Conservation (phyloP, 64 coral and sea anemone genomes). For the Actinia equina region DNA sequence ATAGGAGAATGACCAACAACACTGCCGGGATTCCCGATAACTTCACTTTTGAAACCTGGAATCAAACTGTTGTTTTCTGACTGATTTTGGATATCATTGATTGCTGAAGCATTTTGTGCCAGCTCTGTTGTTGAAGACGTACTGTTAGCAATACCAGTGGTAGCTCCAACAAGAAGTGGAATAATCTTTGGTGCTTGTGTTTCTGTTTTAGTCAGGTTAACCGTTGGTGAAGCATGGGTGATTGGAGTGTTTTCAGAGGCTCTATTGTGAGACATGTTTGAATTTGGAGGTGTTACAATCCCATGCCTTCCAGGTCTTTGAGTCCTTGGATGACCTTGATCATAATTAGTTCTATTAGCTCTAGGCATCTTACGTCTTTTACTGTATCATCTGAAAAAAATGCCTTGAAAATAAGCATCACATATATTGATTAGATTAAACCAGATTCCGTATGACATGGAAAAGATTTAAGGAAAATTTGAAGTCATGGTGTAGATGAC, state of each 20-base stretch:
- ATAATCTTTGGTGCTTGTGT: neutral
- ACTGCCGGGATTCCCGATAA: neutral
- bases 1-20: neutral
- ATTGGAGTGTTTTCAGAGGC: neutral
- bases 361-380: constrained; percentile 7
- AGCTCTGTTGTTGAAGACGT: neutral
- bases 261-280: neutral
- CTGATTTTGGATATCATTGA: neutral
- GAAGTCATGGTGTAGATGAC: too few relatives aligned
- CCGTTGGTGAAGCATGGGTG: neutral
- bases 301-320: neutral
- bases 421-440: neutral
- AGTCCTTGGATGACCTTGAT: neutral
- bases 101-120: neutral
- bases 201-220: neutral
- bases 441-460: neutral
- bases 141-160: neutral
- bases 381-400: neutral
- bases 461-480: too few relatives aligned
- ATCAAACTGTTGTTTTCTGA: neutral
- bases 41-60: neutral
- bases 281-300: neutral
- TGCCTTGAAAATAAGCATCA: neutral
- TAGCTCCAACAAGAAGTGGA: neutral
- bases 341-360: neutral